Base-by-base conservation (phyloP, 53 echinoderm and acorn worm species). In the Actinopyga echinites region DNA sequence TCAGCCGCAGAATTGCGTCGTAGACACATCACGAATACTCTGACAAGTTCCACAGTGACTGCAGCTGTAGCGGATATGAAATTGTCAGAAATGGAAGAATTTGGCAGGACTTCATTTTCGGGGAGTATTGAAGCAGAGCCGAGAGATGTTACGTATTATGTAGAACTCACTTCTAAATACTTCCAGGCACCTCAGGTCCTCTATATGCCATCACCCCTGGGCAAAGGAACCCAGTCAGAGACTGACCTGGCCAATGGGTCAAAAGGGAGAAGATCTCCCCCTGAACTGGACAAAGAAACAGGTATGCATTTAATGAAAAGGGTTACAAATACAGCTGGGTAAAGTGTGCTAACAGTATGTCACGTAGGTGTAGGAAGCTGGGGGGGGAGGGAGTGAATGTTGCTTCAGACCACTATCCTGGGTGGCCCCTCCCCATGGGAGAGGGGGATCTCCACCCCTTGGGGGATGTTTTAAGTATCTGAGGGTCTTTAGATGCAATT, bases 41-140 rank as follows among this genome's bases (percentile, higher is more conserved):
- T 96, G 82, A 89, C 93, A 6, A 91, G 93, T 25, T 90, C 91
- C 28, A 90, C 97, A 6, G 97, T 96, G 57, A 96, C 97, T 0
- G 93, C 97, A 1, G 97, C 97, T 31, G 90, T 96, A 19, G 97
- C 97, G 17, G 93, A 91, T 11, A 28, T 96, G 61, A 93, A 91
- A 53, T 53, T 96, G 63, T 82, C 92, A 4, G 93, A 95, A 29
- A 88, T 23, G 79, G 65, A 20, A 77, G 77, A 77, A 29, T 26
- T 52, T 13, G 71, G 32, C 2, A 40, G 45, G 28, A 40, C n/a
- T 5, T 40, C 26, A 33, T 5, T 69, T 45, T 56, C 83, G 24
- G 38, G 32, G 10, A 25, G 64, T 81, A 17, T 35, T 31, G 78
- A 86, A n/a, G 60, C 65, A 20, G 65, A 66, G 26, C 58, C 75